Base-by-base conservation (phyloP, 2,797 vertebrate genomes). In the Graptemys geographica region DNA sequence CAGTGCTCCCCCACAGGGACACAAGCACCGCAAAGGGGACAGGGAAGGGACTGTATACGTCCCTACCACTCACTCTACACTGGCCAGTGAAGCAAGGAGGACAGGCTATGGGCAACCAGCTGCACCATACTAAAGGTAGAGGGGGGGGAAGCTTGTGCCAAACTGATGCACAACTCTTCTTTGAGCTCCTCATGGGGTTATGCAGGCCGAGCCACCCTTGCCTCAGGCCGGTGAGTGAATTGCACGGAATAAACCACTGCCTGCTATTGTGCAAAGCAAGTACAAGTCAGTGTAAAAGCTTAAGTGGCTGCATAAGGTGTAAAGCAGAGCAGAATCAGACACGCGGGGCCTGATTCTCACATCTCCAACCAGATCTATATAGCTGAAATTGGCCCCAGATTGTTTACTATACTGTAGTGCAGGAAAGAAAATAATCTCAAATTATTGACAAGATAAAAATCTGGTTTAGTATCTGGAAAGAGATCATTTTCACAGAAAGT, bases 41-140 rank as follows among this genome's bases (percentile, higher is more conserved):
- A 82, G 19, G 6, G 18, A 0, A 80, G 65, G 23, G 27, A 7
- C 23, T 37, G 4, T 74, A 25, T 15, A 85, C 8, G 0, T 3
- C 44, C 41, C 41, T 9, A 2, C 15, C 6, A 3, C 74, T 19
- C 10, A 2, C 6, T 1, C 1, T 49, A 18, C 25, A 5, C 18
- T 23, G 9, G 65, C 5, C 19, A 23, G 65, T 49, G 27, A 44
- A 49, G 6, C 0, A 1, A 25, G 5, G 4, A 19, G 55, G 2
- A 27, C 55, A 21, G 11, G 13, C 44, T 47, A 6, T 44, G 72
- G 21, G 6, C 6, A 85, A 8, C 18, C 41, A 41, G 84, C 51
- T 87, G 78, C 2, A 2, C 0, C 41, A 41, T 5, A 1, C 1
- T 0, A 1, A 83, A 25, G 51, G 18, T 7, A 8, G 28, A 12